These are phyloP conservation scores for Pseudomugil gertrudae DNA, from an alignment of 2,797 vertebrate species.

Conservation along the genomic window DNA sequence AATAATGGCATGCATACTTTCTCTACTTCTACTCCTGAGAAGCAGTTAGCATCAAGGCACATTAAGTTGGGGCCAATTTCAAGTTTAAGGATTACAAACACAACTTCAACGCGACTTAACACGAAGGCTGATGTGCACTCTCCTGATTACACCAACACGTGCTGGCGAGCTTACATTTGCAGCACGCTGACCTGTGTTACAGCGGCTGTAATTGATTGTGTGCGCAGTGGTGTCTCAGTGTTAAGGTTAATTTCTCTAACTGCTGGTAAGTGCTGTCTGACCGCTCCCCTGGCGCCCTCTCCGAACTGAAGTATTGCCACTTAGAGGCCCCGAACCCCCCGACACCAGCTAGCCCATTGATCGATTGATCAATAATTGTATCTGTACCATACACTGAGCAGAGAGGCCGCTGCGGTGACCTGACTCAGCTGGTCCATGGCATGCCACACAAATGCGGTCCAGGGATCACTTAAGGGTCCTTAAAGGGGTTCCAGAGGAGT, in stretches of 20 bases:
- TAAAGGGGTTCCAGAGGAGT: conserved; percentile 38
- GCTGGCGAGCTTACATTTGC: conserved; percentile 50
- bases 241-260: conserved; percentile 85
- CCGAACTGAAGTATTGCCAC: conserved; percentile 78
- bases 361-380: conserved; percentile 82
- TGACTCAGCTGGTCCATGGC: conserved; percentile 16
- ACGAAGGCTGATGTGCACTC: neutral
- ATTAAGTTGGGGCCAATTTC: conserved; percentile 15
- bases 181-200: conserved; percentile 62
- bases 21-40: too few relatives aligned
- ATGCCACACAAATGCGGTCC: conserved; percentile 14
- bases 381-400: conserved; percentile 63
- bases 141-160: conserved; percentile 50
- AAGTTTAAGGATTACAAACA: conserved; percentile 27
- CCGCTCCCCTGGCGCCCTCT: conserved; percentile 80
- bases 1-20: too few relatives aligned
- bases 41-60: too few relatives aligned
- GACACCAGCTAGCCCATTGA: conserved; percentile 73
- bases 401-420: conserved; percentile 45
- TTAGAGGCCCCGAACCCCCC: conserved; percentile 72
- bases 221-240: conserved; percentile 70
- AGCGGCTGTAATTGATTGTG: conserved; percentile 75
- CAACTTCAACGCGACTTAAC: conserved; percentile 9
- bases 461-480: conserved; percentile 44
- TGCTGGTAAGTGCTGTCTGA: conserved; percentile 84